Percentiles rank a stretch among this genome's conserved stretches.
phyloP scores from a whole-genome alignment of 2,888 invertebrate genomes.

The Alsophila aescularia region DNA sequence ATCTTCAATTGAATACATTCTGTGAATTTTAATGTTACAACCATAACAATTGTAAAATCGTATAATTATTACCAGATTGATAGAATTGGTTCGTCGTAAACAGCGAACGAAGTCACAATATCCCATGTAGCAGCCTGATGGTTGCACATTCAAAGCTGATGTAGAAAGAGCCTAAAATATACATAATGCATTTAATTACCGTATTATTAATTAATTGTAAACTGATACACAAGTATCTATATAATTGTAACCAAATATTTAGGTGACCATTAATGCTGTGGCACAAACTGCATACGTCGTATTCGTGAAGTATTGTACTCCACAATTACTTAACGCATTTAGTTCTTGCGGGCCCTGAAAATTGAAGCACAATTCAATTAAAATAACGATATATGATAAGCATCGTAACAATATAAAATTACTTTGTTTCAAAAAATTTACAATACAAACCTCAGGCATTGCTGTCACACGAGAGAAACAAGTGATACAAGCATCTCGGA shows the following conservation, averaged over 20 bases:
- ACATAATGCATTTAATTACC: neutral
- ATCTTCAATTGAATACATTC: no score
- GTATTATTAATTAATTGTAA: no score
- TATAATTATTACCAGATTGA: slow-evolving; percentile 83
- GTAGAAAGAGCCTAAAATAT: slow-evolving; percentile 68
- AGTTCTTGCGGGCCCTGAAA: slow-evolving; percentile 82
- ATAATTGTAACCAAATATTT: no score
- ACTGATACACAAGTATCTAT: no score
- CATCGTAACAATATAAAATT: neutral
- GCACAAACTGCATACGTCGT: slow-evolving; percentile 81
- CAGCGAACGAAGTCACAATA: slow-evolving; percentile 86
- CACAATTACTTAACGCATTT: slow-evolving; percentile 79
- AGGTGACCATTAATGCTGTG: slow-evolving; percentile 73
- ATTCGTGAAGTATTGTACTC: slow-evolving; percentile 79
- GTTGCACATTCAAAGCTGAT: slow-evolving; percentile 75
- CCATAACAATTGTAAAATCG: neutral
- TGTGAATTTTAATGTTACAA: no score
- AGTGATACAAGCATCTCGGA: slow-evolving; percentile 86
- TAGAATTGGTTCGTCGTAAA: slow-evolving; percentile 82
- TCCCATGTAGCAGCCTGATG: slow-evolving; percentile 82
- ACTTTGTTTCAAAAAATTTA: neutral
- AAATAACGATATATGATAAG: no score
- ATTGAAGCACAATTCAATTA: neutral
- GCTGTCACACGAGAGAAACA: slow-evolving; percentile 85
- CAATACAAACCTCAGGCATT: slow-evolving; percentile 67